Percentiles rank a stretch among this genome's conserved stretches.
phyloP scores from a whole-genome alignment of 2,113 vertebrate species.

The Mugil cephalus region DNA sequence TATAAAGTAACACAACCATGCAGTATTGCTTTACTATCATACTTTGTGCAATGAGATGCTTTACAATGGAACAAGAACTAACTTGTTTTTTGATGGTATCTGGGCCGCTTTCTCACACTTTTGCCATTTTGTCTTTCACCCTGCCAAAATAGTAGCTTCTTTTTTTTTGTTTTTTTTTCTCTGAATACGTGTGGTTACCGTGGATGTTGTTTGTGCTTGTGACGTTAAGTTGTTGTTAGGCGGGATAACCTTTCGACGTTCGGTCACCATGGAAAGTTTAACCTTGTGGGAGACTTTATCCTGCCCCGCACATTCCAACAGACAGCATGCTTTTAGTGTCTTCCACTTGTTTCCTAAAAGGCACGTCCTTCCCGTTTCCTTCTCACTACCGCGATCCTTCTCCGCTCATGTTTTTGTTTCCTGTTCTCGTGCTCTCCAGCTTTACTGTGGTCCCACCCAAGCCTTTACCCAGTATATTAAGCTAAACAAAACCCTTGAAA shows the following conservation, averaged over 20 bases:
- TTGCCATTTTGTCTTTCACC: conserved; percentile 42
- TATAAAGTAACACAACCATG: conserved; percentile 66
- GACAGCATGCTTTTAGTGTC: conserved; percentile 60
- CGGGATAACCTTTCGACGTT: conserved; percentile 56
- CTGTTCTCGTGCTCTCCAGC: conserved; percentile 53
- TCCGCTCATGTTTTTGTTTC: conserved; percentile 28
- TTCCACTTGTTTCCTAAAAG: conserved; percentile 47
- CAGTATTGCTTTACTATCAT: conserved; percentile 77
- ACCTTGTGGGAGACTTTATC: conserved; percentile 47
- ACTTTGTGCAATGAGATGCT: conserved; percentile 78
- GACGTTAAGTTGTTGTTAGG: conserved; percentile 61
- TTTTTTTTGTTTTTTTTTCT: conserved; percentile 35
- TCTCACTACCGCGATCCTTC: conserved; percentile 37
- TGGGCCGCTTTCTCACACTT: conserved; percentile 18
- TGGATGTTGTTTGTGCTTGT: conserved; percentile 52
- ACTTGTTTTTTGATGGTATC: conserved; percentile 52
- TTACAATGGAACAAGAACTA: conserved; percentile 68
- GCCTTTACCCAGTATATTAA: conserved; percentile 82
- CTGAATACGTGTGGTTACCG: conserved; percentile 33
- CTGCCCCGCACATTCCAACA: conserved; percentile 83
- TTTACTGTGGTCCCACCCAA: conserved; percentile 75
- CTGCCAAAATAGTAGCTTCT: conserved; percentile 45
- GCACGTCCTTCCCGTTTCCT: conserved; percentile 34
- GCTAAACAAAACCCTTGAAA: conserved; percentile 83
- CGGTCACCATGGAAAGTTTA: conserved; percentile 39